Evolutionary conservation across 1,140 invertebrate species (phyloP).

Genomic region (Saccostrea glomerata): DNA sequence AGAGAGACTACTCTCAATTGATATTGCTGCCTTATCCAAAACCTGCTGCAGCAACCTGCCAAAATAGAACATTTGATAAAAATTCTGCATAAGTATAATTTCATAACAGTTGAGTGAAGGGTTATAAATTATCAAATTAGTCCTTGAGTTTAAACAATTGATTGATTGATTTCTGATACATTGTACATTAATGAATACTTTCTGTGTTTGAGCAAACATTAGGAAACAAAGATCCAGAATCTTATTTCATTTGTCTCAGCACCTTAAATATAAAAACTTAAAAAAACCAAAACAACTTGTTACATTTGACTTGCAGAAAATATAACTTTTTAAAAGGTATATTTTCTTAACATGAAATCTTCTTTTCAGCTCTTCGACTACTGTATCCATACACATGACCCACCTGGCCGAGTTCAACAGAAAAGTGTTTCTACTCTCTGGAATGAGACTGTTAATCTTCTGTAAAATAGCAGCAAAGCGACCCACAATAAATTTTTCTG

Average conservation of each 20-base stretch:
- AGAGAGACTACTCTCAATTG: constrained; percentile 58
- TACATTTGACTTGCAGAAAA: no score
- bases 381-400: background rate
- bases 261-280: no score
- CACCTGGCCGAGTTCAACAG: constrained; percentile 60
- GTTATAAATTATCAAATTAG: no score
- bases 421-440: constrained; percentile 55
- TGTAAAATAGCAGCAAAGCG: constrained; percentile 61
- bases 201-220: no score
- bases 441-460: constrained; percentile 63
- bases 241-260: no score
- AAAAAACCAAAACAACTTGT: no score
- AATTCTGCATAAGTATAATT: background rate
- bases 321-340: no score
- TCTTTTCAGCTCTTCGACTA: background rate
- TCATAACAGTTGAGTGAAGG: no score
- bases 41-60: constrained; percentile 52
- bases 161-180: no score
- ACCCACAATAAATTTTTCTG: constrained; percentile 58
- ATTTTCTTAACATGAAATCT: background rate
- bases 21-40: constrained; percentile 1
- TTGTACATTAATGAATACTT: no score
- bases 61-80: background rate
- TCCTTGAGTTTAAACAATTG: no score
- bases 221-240: no score